Conservation (phyloP, 2,113 vertebrate species). For the Osmerus mordax region DNA sequence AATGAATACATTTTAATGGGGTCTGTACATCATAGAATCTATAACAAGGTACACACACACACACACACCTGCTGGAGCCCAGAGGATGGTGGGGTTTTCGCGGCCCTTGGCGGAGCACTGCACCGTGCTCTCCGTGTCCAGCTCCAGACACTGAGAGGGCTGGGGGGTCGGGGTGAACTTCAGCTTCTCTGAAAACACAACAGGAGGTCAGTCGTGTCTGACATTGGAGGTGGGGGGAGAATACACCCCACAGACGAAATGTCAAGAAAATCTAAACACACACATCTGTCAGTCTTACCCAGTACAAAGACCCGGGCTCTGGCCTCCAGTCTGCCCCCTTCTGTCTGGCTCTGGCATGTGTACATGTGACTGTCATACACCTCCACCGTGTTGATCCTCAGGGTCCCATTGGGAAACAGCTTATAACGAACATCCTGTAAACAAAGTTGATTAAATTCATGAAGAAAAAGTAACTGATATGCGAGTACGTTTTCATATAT, state of each 20-base stretch:
- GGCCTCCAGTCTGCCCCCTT: conserved; percentile 73
- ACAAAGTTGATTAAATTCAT: not conserved
- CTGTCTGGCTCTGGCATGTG: conserved; percentile 78
- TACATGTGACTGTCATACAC: conserved; percentile 81
- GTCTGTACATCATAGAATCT: not conserved
- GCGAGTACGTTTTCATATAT: too few relatives aligned
- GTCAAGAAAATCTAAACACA: not conserved
- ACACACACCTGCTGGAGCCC: conserved; percentile 71
- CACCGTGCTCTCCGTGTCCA: conserved; percentile 78
- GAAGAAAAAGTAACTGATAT: too few relatives aligned
- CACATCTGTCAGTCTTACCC: conserved; percentile 58
- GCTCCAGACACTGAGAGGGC: conserved; percentile 81
- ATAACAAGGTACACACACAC: not conserved
- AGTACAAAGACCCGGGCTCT: conserved; percentile 76
- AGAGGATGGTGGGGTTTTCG: conserved; percentile 77
- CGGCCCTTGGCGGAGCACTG: conserved; percentile 83
- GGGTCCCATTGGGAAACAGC: conserved; percentile 77
- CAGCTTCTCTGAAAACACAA: conserved; percentile 74
- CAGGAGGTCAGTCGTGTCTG: not conserved
- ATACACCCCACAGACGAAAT: not conserved
- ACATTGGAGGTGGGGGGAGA: too few relatives aligned
- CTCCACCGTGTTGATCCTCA: conserved; percentile 84
- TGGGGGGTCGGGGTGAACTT: conserved; percentile 84
- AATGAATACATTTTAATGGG: too few relatives aligned
- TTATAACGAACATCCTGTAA: conserved; percentile 78